These are phyloP conservation scores for Dicyrtomina minuta DNA, from an alignment of 2,888 invertebrate genomes.

Conservation along the genomic window DNA sequence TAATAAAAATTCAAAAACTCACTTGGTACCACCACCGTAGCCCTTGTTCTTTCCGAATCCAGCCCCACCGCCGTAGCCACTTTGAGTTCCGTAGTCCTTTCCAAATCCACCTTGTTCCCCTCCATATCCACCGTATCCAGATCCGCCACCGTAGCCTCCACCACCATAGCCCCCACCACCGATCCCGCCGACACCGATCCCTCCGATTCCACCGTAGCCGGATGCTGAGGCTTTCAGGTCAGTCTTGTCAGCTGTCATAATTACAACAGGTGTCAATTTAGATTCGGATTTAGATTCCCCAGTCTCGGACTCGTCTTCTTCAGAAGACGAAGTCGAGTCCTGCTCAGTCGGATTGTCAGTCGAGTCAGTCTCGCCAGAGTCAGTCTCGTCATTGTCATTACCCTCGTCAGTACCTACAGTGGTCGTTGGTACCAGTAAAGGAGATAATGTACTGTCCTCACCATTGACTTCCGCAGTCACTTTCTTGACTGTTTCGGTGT, in stretches of 20 bases:
- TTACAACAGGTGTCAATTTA: conserved; percentile 13
- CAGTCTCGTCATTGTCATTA: not conserved
- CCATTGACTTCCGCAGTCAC: conserved; percentile 23
- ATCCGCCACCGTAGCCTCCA: conserved; percentile 33
- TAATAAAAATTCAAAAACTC: conserved; percentile 11
- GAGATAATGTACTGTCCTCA: conserved; percentile 2
- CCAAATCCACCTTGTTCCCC: conserved; percentile 26
- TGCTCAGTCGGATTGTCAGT: not conserved
- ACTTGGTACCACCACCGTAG: conserved; percentile 25
- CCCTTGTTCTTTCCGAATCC: conserved; percentile 36
- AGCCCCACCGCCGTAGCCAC: conserved; percentile 38
- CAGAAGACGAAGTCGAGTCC: not conserved
- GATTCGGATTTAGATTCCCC: conserved; percentile 4
- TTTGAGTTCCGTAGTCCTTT: conserved; percentile 18
- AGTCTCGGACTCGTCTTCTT: conserved; percentile 2
- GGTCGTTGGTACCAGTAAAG: not conserved
- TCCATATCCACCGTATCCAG: conserved; percentile 24
- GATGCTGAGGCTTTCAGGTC: conserved; percentile 42
- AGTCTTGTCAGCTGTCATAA: conserved; percentile 35
- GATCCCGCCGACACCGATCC: conserved; percentile 14
- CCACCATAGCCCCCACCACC: conserved; percentile 33
- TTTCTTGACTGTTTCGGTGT: not conserved
- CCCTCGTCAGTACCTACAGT: not conserved
- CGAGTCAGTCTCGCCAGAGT: no score
- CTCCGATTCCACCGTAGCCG: conserved; percentile 33